Evolutionary conservation across 2,113 vertebrate genomes (phyloP).

Genomic region (Lates calcarifer): DNA sequence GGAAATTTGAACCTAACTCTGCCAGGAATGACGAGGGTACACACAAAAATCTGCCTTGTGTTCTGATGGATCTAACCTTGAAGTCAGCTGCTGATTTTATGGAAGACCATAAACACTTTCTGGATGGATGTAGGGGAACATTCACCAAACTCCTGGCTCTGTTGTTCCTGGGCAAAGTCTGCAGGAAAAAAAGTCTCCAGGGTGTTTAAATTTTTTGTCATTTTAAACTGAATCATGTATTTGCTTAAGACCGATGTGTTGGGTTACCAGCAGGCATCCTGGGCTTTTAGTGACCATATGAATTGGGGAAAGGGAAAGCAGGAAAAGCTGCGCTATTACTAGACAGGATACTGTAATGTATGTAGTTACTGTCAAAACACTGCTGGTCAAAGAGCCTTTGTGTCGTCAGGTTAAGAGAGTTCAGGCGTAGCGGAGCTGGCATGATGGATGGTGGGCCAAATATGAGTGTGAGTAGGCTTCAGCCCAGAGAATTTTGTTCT

Average conservation of each 20-base stretch:
- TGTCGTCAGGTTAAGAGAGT: constrained; percentile 64
- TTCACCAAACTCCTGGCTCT: constrained; percentile 54
- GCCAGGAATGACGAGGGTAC: constrained; percentile 53
- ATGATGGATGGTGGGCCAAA: constrained; percentile 57
- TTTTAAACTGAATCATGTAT: constrained; percentile 56
- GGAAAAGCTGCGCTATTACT: constrained; percentile 32
- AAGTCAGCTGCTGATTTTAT: constrained; percentile 75
- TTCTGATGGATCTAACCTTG: constrained; percentile 47
- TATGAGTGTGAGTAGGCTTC: constrained; percentile 55
- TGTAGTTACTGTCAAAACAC: constrained; percentile 79
- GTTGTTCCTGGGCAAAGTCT: constrained; percentile 59
- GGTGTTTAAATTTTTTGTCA: constrained; percentile 57
- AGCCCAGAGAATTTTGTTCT: constrained; percentile 43
- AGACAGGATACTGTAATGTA: constrained; percentile 65
- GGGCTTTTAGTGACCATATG: constrained; percentile 40
- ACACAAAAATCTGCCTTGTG: constrained; percentile 53
- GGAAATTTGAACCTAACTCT: constrained; percentile 51
- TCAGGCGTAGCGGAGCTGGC: constrained; percentile 51
- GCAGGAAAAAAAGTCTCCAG: constrained; percentile 33
- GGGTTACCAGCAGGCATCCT: constrained; percentile 62
- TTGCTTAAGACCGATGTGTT: constrained; percentile 63
- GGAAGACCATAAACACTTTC: constrained; percentile 68
- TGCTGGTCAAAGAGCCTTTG: constrained; percentile 77
- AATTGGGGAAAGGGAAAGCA: constrained; percentile 50
- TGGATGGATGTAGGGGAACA: constrained; percentile 62